Evolutionary conservation across 2,888 invertebrate genomes (phyloP), one percentile per base, ranked within the genome.

Genomic region (Acronicta psi): DNA sequence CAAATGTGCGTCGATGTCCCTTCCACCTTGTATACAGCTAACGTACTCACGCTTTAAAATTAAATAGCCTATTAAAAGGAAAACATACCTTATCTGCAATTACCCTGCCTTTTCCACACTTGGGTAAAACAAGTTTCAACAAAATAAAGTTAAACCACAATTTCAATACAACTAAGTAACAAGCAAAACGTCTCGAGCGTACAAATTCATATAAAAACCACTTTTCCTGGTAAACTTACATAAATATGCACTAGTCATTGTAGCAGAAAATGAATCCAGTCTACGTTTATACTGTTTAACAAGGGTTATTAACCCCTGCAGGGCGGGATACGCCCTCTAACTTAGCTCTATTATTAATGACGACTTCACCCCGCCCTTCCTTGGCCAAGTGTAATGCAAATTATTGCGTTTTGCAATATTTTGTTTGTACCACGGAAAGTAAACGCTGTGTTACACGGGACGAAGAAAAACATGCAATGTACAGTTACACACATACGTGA

Each of bases 271-370:
- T 84, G 80, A 84, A 87, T 84, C 84, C 84, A 88, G 84, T 85
- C 85, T 85, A 81, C 75, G 58, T 78, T 69, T 72, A 79, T 78
- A 76, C 75, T 80, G 85, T 86, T 86, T 85, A 87, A 89, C 89
- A 83, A 89, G 89, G 93, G 93, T 92, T 85, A 85, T 92, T 91
- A 92, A 92, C 93, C 93, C 82, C 69, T 60, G 59, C 50, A 77
- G 91, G 89, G 88, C 85, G 82, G 84, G 79, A 81, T 77, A 83
- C 91, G 89, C 93, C 92, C 92, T 88, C 83, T 83, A 88, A 88
- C 87, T 91, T 90, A 86, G 80, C 87, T 93, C 87, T 92, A 92
- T 93, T 93, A 93, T 92, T 93, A 93, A 93, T 92, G 92, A 92
- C 90, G 85, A 88, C 82, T 88, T 86, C 83, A 83, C 86, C 83